Evolutionary conservation across 2,888 invertebrate genomes (phyloP), one percentile per base, ranked within the genome.

Genomic region (Parnassius apollo): DNA sequence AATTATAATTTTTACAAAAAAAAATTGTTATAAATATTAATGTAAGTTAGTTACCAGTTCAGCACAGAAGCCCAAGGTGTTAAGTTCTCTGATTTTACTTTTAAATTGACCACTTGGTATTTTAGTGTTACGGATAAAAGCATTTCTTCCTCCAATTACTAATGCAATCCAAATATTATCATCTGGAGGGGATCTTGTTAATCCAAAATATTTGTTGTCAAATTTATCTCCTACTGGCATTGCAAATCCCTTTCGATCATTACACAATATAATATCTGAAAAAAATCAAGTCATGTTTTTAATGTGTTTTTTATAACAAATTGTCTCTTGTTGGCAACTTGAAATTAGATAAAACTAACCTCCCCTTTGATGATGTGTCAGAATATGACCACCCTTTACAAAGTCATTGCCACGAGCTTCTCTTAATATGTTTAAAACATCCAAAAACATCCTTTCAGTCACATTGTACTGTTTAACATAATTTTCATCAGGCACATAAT

Each of bases 281-380:
- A 67, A 67, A 66, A 54, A n/a, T 4, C 35, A 25, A 25, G 2
- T 13, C n/a, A 46, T 46, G n/a, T 2, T n/a, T 46, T 44, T 11
- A 11, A 3, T 10, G 10, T 11, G 11, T 44, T 44, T 1, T 10
- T 11, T 11, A 8, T 44, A 44, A 44, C 44, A 11, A 11, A 2
- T 44, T 44, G 1, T 13, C n/a, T n/a, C 48, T n/a, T 48, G n/a
- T 7, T 12, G n/a, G n/a, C n/a, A 48, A 48, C 1, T 12, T 46
- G 12, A 1, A 46, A 46, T 12, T 48, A 48, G n/a, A 44, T 13
- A 44, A 3, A 12, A 64, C 64, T 69, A 81, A 94, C 94, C 94
- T 75, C 94, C 92, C 80, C 93, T 92, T 69, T 93, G 88, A 75
- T 93, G 94, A 72, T 96, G 95, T 9, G 96, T 94, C 66, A 96